Conservation (phyloP, 2,113 vertebrate species). For the Macquaria ambigua region DNA sequence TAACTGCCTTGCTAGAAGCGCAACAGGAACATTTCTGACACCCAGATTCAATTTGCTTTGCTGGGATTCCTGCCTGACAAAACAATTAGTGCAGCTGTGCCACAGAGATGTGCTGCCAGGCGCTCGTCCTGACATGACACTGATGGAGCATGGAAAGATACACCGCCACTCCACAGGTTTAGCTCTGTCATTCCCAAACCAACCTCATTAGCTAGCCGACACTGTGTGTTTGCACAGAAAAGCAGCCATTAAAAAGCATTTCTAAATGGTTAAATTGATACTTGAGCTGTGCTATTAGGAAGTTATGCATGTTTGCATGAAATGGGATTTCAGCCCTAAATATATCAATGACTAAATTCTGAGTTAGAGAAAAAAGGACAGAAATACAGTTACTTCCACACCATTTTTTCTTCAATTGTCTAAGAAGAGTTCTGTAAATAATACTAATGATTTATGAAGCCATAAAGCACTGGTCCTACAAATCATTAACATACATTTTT, state of each 20-base stretch:
- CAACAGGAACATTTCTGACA: constrained; percentile 32
- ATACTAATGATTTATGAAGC: neutral
- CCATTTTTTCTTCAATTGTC: neutral
- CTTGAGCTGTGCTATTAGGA: constrained; percentile 2
- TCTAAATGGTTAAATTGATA: constrained; percentile 28
- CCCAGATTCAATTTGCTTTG: constrained; percentile 50
- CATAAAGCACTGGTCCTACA: neutral
- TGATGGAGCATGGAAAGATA: constrained; percentile 22
- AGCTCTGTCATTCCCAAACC: constrained; percentile 38
- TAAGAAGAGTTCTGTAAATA: neutral
- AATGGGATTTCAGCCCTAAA: neutral
- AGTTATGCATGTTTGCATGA: constrained; percentile 7
- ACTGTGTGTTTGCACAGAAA: constrained; percentile 18
- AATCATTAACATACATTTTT: neutral
- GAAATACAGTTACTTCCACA: neutral
- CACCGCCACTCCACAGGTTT: constrained; percentile 35
- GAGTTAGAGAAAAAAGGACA: neutral
- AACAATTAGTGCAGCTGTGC: constrained; percentile 67
- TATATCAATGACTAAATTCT: neutral
- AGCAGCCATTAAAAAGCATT: constrained; percentile 27
- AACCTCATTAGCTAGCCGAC: constrained; percentile 38
- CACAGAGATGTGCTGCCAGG: constrained; percentile 46
- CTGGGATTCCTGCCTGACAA: constrained; percentile 55
- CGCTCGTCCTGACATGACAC: constrained; percentile 33
- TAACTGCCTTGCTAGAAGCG: constrained; percentile 6